A percentile compares a stretch with the other conserved stretches of the same genome.
Conservation (phyloP, 2,888 invertebrate genomes). For the Gastrophysa polygoni region DNA sequence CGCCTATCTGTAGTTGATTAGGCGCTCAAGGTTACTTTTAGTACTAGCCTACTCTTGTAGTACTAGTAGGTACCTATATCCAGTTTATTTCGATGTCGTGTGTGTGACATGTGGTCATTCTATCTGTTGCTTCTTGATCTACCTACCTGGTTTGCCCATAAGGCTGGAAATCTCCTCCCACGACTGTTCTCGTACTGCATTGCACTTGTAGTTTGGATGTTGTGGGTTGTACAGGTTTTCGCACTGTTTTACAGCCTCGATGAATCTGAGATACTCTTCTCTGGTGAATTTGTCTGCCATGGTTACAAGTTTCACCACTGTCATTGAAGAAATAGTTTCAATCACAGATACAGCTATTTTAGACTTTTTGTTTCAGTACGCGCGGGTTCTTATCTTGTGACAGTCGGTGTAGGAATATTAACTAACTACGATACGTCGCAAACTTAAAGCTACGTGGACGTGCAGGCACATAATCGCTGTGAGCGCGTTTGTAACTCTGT, state of each 20-base stretch:
- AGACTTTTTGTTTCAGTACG: not conserved
- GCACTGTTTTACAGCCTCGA: slow-evolving; percentile 13
- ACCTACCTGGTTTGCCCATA: slow-evolving; percentile 21
- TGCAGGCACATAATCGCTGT: not conserved
- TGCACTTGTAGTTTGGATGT: slow-evolving; percentile 17
- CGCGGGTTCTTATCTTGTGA: not conserved
- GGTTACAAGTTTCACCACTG: not conserved
- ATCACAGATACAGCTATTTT: not conserved
- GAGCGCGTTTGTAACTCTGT: not conserved
- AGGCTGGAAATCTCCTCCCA: slow-evolving; percentile 15
- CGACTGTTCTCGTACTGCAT: slow-evolving; percentile 12
- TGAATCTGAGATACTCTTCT: slow-evolving; percentile 21
- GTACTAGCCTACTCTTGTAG: not conserved
- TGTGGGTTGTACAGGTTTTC: slow-evolving; percentile 20
- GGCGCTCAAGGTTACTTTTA: too few relatives aligned
- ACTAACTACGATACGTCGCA: too few relatives aligned
- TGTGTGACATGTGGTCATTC: too few relatives aligned
- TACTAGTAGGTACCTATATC: not conserved
- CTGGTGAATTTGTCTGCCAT: slow-evolving; percentile 19
- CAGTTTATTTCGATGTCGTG: too few relatives aligned
- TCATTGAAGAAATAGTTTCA: not conserved
- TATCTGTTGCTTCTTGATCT: not conserved
- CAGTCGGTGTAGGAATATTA: too few relatives aligned
- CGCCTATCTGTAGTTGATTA: too few relatives aligned
- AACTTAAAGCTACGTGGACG: not conserved